Conservation (phyloP, 2,888 invertebrate genomes). For the Uropetala carovei region DNA sequence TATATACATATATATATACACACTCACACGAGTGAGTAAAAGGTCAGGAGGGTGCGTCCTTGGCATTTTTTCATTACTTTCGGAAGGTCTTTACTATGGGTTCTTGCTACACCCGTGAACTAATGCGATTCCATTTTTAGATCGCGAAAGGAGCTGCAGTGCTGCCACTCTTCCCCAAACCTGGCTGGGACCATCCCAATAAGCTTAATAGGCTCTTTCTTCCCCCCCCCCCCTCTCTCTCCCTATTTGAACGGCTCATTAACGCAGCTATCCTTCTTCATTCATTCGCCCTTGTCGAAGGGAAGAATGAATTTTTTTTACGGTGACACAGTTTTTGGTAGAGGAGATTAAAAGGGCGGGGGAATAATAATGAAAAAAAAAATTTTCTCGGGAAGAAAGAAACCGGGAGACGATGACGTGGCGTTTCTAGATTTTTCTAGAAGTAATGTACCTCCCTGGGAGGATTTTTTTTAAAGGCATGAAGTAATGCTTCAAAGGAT, state of each 20-base stretch:
- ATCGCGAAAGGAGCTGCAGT: background rate
- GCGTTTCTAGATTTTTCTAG: background rate
- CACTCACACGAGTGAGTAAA: too few relatives aligned
- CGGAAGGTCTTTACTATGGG: background rate
- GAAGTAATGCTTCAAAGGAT: background rate
- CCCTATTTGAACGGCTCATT: background rate
- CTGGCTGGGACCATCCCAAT: background rate
- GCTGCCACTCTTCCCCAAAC: background rate
- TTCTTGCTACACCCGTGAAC: background rate
- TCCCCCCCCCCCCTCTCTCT: too few relatives aligned
- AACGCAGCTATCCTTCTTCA: background rate
- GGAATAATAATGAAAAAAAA: background rate
- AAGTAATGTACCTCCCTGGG: background rate
- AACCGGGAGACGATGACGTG: background rate
- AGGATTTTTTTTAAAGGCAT: background rate
- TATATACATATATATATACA: too few relatives aligned
- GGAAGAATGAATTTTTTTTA: background rate
- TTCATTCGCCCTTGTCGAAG: background rate
- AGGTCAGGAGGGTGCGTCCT: background rate
- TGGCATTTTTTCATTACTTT: conserved; percentile 4
- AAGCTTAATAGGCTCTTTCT: background rate
- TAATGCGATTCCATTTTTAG: background rate
- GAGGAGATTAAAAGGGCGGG: too few relatives aligned
- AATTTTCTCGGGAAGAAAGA: background rate
- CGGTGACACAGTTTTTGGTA: too few relatives aligned